Conservation (phyloP, 2,888 invertebrate species). For the Heliconius hortense region DNA sequence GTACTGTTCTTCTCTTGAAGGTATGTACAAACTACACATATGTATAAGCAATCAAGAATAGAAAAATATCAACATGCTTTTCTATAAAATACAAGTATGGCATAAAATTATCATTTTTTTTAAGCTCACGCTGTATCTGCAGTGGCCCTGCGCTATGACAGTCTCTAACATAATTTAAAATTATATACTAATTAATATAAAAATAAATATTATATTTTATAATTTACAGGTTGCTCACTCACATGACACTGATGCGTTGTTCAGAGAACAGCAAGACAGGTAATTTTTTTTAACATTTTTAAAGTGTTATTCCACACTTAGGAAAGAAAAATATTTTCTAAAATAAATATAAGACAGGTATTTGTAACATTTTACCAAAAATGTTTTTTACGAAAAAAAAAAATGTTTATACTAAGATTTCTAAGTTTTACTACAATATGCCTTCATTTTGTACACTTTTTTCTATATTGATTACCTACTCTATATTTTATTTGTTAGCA, state of each 20-base stretch:
- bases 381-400: background rate
- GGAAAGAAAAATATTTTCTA: too few relatives aligned
- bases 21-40: too few relatives aligned
- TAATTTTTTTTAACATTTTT: slow-evolving; percentile 39
- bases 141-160: too few relatives aligned
- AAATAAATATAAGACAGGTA: too few relatives aligned
- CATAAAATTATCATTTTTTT: too few relatives aligned
- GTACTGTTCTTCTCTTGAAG: too few relatives aligned
- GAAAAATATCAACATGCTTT: background rate
- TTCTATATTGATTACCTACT: too few relatives aligned
- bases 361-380: background rate
- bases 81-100: too few relatives aligned
- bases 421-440: background rate
- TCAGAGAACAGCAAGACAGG: slow-evolving; percentile 78
- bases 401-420: background rate
- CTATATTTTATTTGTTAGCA: background rate
- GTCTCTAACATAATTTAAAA: background rate
- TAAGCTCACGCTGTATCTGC: too few relatives aligned
- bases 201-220: slow-evolving; percentile 3
- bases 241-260: slow-evolving; percentile 74
- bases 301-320: too few relatives aligned
- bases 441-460: background rate
- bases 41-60: background rate
- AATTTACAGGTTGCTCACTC: slow-evolving; percentile 67
- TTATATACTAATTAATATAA: background rate